phyloP scores from a whole-genome alignment of 2,113 vertebrate species.

The Corythornis vintsioides region DNA sequence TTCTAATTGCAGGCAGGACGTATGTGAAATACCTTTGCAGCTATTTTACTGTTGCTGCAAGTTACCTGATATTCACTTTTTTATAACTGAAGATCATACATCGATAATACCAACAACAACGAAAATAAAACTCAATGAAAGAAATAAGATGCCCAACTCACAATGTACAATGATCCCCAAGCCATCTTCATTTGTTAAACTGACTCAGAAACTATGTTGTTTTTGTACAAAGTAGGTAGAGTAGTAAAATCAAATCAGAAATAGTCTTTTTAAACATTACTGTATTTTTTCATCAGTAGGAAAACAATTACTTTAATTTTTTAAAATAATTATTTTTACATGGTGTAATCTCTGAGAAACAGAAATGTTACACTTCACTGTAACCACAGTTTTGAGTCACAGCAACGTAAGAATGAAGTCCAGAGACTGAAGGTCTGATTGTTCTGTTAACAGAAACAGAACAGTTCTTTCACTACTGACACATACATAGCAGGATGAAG shows the following conservation, averaged over 20 bases:
- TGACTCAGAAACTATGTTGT: not conserved
- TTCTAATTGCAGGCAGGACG: not conserved
- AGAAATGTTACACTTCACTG: accelerated
- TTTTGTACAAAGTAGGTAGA: not conserved
- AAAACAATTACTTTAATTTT: not conserved
- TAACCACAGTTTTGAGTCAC: not conserved
- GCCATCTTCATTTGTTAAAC: not conserved
- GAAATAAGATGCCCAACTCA: not conserved
- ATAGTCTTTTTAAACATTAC: not conserved
- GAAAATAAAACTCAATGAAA: not conserved
- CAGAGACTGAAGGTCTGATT: not conserved
- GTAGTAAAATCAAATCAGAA: not conserved
- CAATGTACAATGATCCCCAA: not conserved
- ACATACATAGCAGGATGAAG: not conserved
- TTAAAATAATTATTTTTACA: not conserved
- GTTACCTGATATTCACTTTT: not conserved
- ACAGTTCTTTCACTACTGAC: not conserved
- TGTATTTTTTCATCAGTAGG: not conserved
- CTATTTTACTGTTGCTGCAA: not conserved
- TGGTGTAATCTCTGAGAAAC: not conserved
- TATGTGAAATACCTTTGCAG: not conserved
- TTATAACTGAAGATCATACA: not conserved
- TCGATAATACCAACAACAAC: not conserved
- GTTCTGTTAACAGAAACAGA: not conserved
- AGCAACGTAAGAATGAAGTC: not conserved